Evolutionary conservation across 2,797 vertebrate genomes (phyloP), one percentile per base, ranked within the genome.

Genomic region (Sylvia borin): DNA sequence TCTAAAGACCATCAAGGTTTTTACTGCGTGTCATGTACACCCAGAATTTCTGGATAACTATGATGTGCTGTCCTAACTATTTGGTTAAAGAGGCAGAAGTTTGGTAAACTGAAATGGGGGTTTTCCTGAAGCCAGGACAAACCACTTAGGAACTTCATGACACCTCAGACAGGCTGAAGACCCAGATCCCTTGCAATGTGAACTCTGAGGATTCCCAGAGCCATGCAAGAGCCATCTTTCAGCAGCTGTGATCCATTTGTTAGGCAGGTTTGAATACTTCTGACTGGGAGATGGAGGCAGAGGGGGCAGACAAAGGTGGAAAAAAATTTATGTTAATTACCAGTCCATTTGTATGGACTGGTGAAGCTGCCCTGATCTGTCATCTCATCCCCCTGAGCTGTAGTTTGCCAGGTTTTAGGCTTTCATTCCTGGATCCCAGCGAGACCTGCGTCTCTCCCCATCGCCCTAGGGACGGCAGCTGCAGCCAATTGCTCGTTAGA

Each of bases 381-480:
- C 96, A 96, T 93, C 91, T 91, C 62, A 26, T 36, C 50, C 48
- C 42, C 2, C 11, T 4, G 13, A 42, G 68, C 85, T 50, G 36
- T 1, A 43, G 72, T 81, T 85, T 86, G 82, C 68, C 29, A 50
- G 68, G 72, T 61, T 92, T 95, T 31, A 38, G 78, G 83, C 95
- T 96, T 92, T 95, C 71, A 72, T 95, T 74, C 50, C 7, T 9
- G 3, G 31, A 61, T 95, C 93, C 91, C 95, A 73, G 68, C 2
- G 57, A 70, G 84, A 54, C 85, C 83, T 32, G 7, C 88, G 88
- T 96, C 91, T 96, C 80, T 88, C 65, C 16, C 1, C 71, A 43
- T 92, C 4, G 36, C 96, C 88, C 66, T 45, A 55, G 97, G 92
- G 93, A 93, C 13, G 21, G 97, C 98, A 98, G 97, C 98, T 98